Evolutionary conservation across 2,797 vertebrate species (phyloP).

Genomic region (Bovichtus variegatus): DNA sequence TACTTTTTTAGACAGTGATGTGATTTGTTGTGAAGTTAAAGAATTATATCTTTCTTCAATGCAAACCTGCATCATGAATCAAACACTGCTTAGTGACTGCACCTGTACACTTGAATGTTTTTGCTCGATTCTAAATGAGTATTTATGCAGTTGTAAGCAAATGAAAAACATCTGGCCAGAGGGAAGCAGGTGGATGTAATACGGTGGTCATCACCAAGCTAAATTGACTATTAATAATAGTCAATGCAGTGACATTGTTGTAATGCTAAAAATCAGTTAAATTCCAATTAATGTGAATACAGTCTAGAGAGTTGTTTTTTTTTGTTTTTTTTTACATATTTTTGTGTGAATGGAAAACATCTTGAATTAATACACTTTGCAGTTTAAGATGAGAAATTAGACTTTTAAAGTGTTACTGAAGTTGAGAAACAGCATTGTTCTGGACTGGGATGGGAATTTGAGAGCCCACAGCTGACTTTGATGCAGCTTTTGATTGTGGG

Average conservation of each 20-base stretch:
- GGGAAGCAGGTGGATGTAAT: slow-evolving; percentile 52
- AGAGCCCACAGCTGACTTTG: slow-evolving; percentile 10
- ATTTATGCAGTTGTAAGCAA: slow-evolving; percentile 30
- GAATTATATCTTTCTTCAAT: neutral
- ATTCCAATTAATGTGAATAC: neutral
- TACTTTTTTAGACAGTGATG: neutral
- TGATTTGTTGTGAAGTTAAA: neutral
- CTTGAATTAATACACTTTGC: slow-evolving; percentile 14
- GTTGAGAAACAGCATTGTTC: slow-evolving; percentile 30
- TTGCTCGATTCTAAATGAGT: slow-evolving; percentile 28
- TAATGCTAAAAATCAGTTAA: neutral
- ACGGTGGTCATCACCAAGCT: slow-evolving; percentile 26
- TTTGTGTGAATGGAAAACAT: slow-evolving; percentile 37
- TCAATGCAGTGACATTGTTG: neutral
- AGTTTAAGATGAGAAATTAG: slow-evolving; percentile 19
- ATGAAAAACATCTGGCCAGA: slow-evolving; percentile 48
- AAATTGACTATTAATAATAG: slow-evolving; percentile 11
- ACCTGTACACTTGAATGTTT: slow-evolving; percentile 31
- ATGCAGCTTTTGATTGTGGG: slow-evolving; percentile 15
- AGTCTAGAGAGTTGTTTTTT: neutral
- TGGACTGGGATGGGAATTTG: neutral
- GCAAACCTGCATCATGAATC: slow-evolving; percentile 21
- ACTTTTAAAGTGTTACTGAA: slow-evolving; percentile 40
- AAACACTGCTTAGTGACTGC: slow-evolving; percentile 16
- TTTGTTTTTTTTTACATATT: neutral